These are phyloP conservation scores for Nymphicus hollandicus DNA, from an alignment of 2,113 vertebrate species.

Conservation along the genomic window DNA sequence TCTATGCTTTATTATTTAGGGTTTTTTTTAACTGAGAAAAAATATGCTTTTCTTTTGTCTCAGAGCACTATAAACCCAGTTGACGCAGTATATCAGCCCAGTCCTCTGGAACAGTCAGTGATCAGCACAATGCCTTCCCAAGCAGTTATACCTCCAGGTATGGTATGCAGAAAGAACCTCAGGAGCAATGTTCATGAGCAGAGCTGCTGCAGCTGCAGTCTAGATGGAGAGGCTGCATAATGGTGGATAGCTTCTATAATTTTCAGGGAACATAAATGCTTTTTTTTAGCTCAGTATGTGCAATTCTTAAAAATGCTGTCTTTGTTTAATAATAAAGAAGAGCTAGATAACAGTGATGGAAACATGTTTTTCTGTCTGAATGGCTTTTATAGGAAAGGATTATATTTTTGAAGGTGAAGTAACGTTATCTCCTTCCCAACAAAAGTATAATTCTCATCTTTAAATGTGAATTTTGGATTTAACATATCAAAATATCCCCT, in stretches of 20 bases:
- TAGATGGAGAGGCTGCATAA: not conserved
- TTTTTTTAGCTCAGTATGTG: not conserved
- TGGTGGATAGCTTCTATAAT: no score
- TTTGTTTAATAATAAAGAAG: not conserved
- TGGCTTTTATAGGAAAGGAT: not conserved
- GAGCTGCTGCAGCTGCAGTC: fast-evolving
- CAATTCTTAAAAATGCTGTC: not conserved
- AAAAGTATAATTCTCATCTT: not conserved
- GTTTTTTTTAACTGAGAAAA: not conserved
- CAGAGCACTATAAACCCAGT: slow-evolving; percentile 99
- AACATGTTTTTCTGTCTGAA: not conserved
- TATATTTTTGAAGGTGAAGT: not conserved
- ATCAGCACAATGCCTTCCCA: slow-evolving; percentile 94
- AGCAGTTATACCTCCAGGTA: slow-evolving; percentile 89
- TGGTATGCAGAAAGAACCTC: not conserved
- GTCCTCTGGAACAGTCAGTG: slow-evolving; percentile 83
- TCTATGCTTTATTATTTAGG: not conserved
- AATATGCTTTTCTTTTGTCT: slow-evolving; percentile 29
- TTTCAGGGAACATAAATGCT: not conserved
- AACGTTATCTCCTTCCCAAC: not conserved
- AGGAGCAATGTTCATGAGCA: not conserved
- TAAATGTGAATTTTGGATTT: not conserved
- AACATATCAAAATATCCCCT: slow-evolving; percentile 36
- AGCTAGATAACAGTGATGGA: not conserved
- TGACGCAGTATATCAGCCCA: slow-evolving; percentile 93